Evolutionary conservation across 2,888 invertebrate genomes (phyloP), one percentile per base, ranked within the genome.

Genomic region (Baronia brevicornis): DNA sequence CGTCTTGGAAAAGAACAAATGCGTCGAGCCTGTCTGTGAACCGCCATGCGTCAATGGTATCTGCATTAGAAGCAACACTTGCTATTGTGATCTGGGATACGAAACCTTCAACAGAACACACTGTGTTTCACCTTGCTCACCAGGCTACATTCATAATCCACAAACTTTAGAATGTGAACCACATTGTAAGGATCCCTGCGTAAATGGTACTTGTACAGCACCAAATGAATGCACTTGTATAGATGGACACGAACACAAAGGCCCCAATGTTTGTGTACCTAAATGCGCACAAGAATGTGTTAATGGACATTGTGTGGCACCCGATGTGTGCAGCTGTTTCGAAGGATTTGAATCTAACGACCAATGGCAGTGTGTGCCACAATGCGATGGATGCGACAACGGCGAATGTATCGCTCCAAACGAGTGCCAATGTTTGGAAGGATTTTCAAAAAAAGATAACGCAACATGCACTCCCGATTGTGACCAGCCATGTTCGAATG

Each of bases 341-440:
- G 49, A 33, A 9, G 27, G 10, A 38, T 53, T 39, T 14, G 46
- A 5, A 32, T 34, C 41, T 19, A 21, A 28, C 2, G 41, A 48
- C 28, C 32, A 36, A 6, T 38, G 33, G 21, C n/a, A n/a, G n/a
- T 51, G 52, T 15, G 33, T 32, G 14, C 47, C 49, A 8, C 26
- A 39, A 24, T 75, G 74, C 41, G 43, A 51, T 2, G 10, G 22
- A 4, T 54, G 50, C 29, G 53, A 87, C 43, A 79, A 72, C 30
- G 70, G 71, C 2, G 30, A 35, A n/a, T 75, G 75, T 40, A 41
- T 84, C 0, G 86, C 84, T 0, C 88, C 89, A 0, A 87, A 88
- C 25, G 63, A 75, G 1, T 91, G 91, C 54, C 71, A 60, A 12
- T 91, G 91, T 47, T 63, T 72, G 9, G 47, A 64, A 2, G 89